A percentile compares a stretch with the other conserved stretches of the same genome.
Evolutionary conservation across 1,140 invertebrate genomes (phyloP).

Genomic region (Procambarus virginalis): DNA sequence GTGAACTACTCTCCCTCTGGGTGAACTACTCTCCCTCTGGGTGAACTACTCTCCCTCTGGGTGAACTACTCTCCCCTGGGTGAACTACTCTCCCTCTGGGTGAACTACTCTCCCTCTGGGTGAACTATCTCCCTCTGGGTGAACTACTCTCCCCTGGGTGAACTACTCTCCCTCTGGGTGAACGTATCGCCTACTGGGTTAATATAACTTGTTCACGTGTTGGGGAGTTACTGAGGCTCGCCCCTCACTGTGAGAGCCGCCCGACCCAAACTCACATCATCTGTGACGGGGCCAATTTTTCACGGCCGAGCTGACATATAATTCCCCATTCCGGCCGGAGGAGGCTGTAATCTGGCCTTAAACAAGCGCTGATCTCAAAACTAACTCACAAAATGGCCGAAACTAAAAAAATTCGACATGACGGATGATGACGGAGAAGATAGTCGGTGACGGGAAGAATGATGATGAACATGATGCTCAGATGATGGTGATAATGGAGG

Average conservation of each 20-base stretch:
- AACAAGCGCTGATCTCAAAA: conserved; percentile 6
- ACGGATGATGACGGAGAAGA: conserved; percentile 30
- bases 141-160: too few species aligned
- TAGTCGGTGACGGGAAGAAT: conserved; percentile 14
- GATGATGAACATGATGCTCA: conserved; percentile 4
- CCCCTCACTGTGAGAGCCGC: neutral
- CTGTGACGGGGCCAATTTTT: conserved; percentile 40
- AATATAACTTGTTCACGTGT: too few species aligned
- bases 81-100: too few species aligned
- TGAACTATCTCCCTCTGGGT: too few species aligned
- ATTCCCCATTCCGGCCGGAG: conserved; percentile 14
- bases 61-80: too few species aligned
- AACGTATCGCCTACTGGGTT: too few species aligned
- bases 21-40: too few species aligned
- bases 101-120: too few species aligned
- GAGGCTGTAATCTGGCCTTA: conserved; percentile 34
- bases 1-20: too few species aligned
- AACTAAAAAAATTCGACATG: conserved; percentile 21
- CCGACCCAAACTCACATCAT: conserved; percentile 7
- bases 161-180: too few species aligned
- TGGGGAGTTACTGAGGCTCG: too few species aligned
- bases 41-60: too few species aligned
- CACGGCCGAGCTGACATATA: conserved; percentile 33
- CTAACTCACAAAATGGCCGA: conserved; percentile 14
- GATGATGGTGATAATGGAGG: neutral